Base-by-base conservation (phyloP, 2,888 invertebrate species). In the Hipparchia semele region DNA sequence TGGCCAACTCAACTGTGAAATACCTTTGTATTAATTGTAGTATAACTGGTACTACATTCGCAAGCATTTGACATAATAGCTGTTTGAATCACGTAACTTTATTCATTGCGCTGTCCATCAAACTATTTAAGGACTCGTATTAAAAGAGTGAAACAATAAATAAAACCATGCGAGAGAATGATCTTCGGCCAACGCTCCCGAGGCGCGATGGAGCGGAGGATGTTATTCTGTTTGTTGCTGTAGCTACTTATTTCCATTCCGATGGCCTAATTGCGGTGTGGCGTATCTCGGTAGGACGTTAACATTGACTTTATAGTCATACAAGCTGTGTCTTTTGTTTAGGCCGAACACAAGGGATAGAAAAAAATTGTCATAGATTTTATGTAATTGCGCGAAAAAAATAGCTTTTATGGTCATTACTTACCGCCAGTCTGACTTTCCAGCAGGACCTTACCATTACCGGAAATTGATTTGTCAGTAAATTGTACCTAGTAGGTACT, bases 171-270 rank as follows among this genome's bases (percentile, higher is more conserved):
- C 77, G 79, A 74, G 76, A 73, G 74, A 79, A 83, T 73, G 75
- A 82, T 82, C 80, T 78, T 78, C 82, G 91, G 87, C 72, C 91
- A 83, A 83, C 86, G 90, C 84, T 84, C 90, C 86, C 84, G 74
- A 68, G 59, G 67, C 81, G 45, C 62, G 69, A 70, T 54, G 61
- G 45, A 51, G 83, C 86, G 90, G 69, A 75, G 75, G 90, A 88
- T 86, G 88, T 83, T 83, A 80, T 82, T 80, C 76, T 88, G 89
- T 91, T 92, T 92, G 85, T 90, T 90, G 84, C 83, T 82, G 83
- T 83, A 87, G 79, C 81, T 86, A 79, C 80, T 80, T 79, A 80
- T 87, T 86, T 85, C 83, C 77, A 81, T 86, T 86, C 83, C 84
- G 83, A 87, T 84, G 86, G 85, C 86, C 87, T 84, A 86, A 89